Percentiles rank a stretch among this genome's conserved stretches.
These are phyloP conservation scores for Bembecia ichneumoniformis DNA, from an alignment of 2,888 invertebrate species.

Conservation along the genomic window DNA sequence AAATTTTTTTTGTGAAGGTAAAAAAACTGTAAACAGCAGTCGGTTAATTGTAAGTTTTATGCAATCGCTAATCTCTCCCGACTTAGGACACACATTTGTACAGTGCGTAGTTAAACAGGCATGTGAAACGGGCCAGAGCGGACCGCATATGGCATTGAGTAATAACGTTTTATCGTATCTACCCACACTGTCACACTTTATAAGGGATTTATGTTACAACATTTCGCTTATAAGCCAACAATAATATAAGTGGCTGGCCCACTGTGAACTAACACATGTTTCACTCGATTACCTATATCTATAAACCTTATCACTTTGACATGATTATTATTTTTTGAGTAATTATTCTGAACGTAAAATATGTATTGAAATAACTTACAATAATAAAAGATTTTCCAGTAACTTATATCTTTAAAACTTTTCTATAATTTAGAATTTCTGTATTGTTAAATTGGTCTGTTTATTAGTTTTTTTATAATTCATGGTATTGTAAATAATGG, in stretches of 20 bases:
- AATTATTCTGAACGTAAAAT: not conserved
- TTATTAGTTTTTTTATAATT: no score
- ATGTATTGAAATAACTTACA: no score
- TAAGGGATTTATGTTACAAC: conserved; percentile 45
- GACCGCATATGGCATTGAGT: conserved; percentile 42
- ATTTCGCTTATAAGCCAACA: conserved; percentile 14
- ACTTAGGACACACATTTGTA: no score
- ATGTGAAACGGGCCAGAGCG: conserved; percentile 31
- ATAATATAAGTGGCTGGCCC: not conserved
- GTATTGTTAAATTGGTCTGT: no score
- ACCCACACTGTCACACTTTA: conserved; percentile 37
- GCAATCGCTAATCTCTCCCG: no score
- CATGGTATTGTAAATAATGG: no score
- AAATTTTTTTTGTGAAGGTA: no score
- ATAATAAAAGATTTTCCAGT: no score
- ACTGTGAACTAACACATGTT: not conserved
- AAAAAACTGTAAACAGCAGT: no score
- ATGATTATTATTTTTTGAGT: not conserved
- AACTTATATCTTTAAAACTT: no score
- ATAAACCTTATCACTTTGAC: not conserved
- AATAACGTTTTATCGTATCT: conserved; percentile 39
- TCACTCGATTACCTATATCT: not conserved
- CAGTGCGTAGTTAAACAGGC: conserved; percentile 4
- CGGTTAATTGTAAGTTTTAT: no score
- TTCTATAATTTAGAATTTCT: no score